A percentile compares a stretch with the other conserved stretches of the same genome.
Evolutionary conservation across 2,888 invertebrate genomes (phyloP).

Genomic region (Phortica okadai): DNA sequence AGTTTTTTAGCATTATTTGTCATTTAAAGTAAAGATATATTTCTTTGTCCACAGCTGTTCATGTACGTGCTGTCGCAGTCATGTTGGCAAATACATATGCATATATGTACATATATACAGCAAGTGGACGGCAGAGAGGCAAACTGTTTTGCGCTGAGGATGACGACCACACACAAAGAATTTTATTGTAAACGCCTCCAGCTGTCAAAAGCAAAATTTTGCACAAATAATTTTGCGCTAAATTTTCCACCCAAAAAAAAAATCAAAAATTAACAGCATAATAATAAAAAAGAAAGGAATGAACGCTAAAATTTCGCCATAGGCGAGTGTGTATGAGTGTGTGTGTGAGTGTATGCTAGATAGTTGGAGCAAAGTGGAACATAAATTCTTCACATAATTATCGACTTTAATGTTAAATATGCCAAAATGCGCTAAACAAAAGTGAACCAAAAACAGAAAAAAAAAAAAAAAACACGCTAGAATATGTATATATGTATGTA

Average conservation of each 20-base stretch:
- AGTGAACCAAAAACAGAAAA: no score
- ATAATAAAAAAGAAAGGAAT: not conserved
- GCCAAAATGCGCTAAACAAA: not conserved
- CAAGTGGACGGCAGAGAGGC: no score
- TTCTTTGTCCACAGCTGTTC: no score
- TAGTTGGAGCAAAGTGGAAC: not conserved
- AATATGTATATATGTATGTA: not conserved
- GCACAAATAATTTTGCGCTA: slow-evolving; percentile 5
- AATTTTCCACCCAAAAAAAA: not conserved
- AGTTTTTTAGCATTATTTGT: no score
- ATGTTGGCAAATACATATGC: no score
- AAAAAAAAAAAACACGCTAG: not conserved
- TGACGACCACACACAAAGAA: not conserved
- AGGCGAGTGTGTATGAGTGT: not conserved
- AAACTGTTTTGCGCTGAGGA: no score
- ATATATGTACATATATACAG: no score
- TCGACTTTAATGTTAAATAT: not conserved
- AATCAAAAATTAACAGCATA: not conserved
- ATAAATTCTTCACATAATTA: not conserved
- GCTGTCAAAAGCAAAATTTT: slow-evolving; percentile 1
- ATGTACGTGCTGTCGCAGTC: no score
- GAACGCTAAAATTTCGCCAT: no score
- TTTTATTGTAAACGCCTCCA: slow-evolving; percentile 7
- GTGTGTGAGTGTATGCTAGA: not conserved
- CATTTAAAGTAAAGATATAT: no score